Evolutionary conservation across 2,797 vertebrate species (phyloP).

Genomic region (Epinephelus malabaricus): DNA sequence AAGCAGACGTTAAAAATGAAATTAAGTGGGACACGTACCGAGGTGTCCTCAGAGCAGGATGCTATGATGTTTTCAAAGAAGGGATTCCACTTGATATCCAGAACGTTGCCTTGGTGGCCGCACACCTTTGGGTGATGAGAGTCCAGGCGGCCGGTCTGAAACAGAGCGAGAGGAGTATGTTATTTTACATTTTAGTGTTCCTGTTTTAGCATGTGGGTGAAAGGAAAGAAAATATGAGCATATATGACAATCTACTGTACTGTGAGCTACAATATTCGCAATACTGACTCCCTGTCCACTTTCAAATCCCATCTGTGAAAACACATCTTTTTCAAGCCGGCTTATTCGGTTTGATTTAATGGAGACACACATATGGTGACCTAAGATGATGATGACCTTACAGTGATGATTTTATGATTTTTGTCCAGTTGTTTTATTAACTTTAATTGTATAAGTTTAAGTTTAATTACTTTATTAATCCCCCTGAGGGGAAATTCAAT

Average conservation of each 20-base stretch:
- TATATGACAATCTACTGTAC: too few species aligned
- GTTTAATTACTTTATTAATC: too few species aligned
- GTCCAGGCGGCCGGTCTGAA: constrained; percentile 93
- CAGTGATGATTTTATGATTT: too few species aligned
- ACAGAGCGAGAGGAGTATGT: constrained; percentile 17
- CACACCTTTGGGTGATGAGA: constrained; percentile 96
- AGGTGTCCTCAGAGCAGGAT: constrained; percentile 97
- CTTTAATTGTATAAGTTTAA: too few species aligned
- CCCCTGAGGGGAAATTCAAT: too few species aligned
- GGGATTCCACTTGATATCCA: constrained; percentile 99
- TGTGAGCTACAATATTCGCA: not conserved
- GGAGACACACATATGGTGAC: too few species aligned
- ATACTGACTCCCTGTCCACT: too few species aligned
- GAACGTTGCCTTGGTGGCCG: constrained; percentile 96
- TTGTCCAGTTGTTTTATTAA: too few species aligned
- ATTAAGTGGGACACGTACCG: constrained; percentile 84
- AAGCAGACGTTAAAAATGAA: not conserved
- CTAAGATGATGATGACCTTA: too few species aligned
- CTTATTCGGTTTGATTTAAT: too few species aligned
- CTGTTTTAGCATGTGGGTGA: not conserved
- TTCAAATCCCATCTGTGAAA: too few species aligned
- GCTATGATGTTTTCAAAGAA: constrained; percentile 98
- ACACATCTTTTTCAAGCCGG: too few species aligned
- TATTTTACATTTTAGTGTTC: not conserved
- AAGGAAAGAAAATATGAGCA: not conserved